phyloP scores from a whole-genome alignment of 2,888 invertebrate genomes.

The Chrysina gloriosa region DNA sequence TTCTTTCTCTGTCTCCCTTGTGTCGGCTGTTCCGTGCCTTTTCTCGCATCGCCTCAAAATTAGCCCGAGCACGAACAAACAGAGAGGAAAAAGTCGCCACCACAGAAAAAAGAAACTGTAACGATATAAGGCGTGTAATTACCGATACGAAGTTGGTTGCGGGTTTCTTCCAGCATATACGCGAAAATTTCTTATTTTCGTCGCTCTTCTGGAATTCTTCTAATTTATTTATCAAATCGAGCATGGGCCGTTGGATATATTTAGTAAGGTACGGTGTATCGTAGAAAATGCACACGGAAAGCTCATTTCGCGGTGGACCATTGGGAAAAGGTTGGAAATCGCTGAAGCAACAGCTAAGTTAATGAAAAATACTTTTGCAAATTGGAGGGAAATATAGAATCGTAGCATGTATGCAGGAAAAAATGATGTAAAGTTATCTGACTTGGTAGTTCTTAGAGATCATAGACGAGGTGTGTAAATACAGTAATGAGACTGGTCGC shows the following conservation, averaged over 20 bases:
- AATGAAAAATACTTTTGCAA: too few relatives aligned
- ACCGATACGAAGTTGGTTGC: conserved; percentile 5
- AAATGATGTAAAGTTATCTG: too few relatives aligned
- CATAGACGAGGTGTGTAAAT: too few relatives aligned
- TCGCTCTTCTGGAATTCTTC: neutral
- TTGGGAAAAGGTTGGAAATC: too few relatives aligned
- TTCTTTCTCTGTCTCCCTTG: neutral
- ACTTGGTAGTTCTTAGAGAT: too few relatives aligned
- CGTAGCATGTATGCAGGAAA: too few relatives aligned
- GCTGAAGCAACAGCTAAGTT: too few relatives aligned
- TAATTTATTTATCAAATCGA: conserved; percentile 1
- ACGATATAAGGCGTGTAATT: conserved; percentile 8
- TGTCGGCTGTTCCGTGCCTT: neutral
- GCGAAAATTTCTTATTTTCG: neutral
- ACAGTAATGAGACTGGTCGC: too few relatives aligned
- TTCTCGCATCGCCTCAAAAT: too few relatives aligned
- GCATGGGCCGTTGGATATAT: neutral
- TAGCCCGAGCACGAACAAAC: neutral
- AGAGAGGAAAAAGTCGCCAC: neutral
- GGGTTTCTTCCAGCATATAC: neutral
- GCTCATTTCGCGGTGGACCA: neutral
- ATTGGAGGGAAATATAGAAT: too few relatives aligned
- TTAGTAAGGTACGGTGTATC: too few relatives aligned
- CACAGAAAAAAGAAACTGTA: conserved; percentile 8
- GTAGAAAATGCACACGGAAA: neutral